Evolutionary conservation across 2,113 vertebrate genomes (phyloP), one percentile per base, ranked within the genome.

Genomic region (Nematolebias whitei): DNA sequence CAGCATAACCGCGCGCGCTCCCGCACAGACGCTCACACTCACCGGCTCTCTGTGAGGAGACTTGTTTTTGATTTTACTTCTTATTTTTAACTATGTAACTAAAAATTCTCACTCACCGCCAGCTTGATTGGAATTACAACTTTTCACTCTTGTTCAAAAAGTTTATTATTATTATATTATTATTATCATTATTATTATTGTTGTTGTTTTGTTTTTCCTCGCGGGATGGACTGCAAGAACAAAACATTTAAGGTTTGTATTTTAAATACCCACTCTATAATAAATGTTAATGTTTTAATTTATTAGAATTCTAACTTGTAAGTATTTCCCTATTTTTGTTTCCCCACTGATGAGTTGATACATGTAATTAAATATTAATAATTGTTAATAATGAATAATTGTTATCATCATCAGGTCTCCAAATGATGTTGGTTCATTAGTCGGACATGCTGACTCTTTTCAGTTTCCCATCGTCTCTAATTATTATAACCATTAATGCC

Each of bases 161-260:
- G n/a, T n/a, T n/a, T n/a, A n/a, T n/a, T n/a, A n/a, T n/a, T n/a
- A n/a, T n/a, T n/a, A n/a, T n/a, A n/a, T 29, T 29, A 29, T 29
- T 29, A 29, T 29, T 29, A 29, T 29, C 26, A 29, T 29, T 29
- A 29, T 29, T 29, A 29, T 29, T 29, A 29, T 29, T 29, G 3
- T 29, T 29, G 3, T 6, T 29, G 26, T 6, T 26, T n/a, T n/a
- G n/a, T n/a, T n/a, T n/a, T 0, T 13, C 13, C n/a, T 58, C 18
- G 26, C 26, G 26, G 26, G 26, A 29, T 29, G 26, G 26, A 29
- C 26, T 29, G 26, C n/a, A n/a, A 29, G 3, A n/a, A 43, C 79
- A 64, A 58, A 59, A 6, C n/a, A n/a, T n/a, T n/a, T n/a, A 70
- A 85, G 89, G 89, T 89, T 82, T 12, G 83, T 68, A 32, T 51